These are phyloP conservation scores for Rhingia campestris DNA, from an alignment of 2,888 invertebrate species.

Conservation along the genomic window DNA sequence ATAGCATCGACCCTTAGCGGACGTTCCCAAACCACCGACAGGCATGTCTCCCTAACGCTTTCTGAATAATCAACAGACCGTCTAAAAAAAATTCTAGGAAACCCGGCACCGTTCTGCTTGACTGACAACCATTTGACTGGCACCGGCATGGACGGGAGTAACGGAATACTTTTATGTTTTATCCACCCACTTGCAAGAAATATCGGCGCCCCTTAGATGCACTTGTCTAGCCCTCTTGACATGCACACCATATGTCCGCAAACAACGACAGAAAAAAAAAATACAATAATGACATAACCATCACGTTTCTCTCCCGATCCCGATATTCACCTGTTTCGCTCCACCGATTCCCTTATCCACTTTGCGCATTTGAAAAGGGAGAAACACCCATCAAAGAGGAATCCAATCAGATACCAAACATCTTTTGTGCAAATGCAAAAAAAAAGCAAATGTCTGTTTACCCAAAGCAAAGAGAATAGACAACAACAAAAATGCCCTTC, in stretches of 20 bases:
- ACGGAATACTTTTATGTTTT: too few species aligned
- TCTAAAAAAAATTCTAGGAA: not conserved
- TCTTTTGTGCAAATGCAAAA: constrained; percentile 1
- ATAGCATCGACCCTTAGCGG: too few species aligned
- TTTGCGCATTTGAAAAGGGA: constrained; percentile 21
- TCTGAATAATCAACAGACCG: not conserved
- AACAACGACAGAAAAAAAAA: constrained; percentile 11
- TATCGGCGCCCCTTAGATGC: not conserved
- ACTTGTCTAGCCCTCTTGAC: constrained; percentile 4
- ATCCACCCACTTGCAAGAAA: not conserved
- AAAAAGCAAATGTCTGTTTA: constrained; percentile 35
- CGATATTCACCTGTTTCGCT: constrained; percentile 49
- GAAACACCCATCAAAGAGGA: constrained; percentile 27
- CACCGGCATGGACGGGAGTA: not conserved
- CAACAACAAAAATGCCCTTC: constrained; percentile 72
- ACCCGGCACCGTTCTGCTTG: not conserved
- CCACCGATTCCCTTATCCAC: constrained; percentile 6
- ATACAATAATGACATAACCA: constrained; percentile 19
- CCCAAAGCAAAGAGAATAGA: constrained; percentile 34
- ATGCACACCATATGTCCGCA: constrained; percentile 25
- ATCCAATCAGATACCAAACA: constrained; percentile 17
- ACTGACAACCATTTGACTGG: not conserved
- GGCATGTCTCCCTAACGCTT: not conserved
- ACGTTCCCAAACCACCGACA: not conserved
- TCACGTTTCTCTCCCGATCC: not conserved